Base-by-base conservation (phyloP, 2,797 vertebrate genomes). In the Labeo calbasu region DNA sequence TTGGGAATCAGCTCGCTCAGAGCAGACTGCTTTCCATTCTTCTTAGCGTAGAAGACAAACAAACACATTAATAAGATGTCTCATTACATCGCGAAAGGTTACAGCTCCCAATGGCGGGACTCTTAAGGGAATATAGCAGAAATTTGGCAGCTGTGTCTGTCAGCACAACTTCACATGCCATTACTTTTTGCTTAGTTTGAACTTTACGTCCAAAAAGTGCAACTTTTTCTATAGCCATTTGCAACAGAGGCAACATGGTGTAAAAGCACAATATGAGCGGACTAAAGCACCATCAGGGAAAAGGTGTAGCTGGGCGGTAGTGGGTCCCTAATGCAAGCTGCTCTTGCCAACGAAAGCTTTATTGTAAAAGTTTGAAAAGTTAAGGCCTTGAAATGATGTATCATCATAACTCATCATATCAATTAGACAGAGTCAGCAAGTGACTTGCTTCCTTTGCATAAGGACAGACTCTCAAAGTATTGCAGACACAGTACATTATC, bases 141-240 rank as follows among this genome's bases (percentile, higher is more conserved):
- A 93, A 90, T 91, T 76, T 82, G 91, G 91, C 94, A 93, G 93
- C 92, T 95, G 95, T 93, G 89, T 89, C 92, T 94, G 94, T 95
- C 94, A 95, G 94, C 94, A 94, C 90, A 94, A 92, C 94, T 94
- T 95, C 94, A 94, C 94, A 94, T 94, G 92, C 93, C 93, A 94
- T 95, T 95, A 94, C 93, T 93, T 94, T 94, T 93, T 95, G 94
- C 94, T 94, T 94, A 94, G 93, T 92, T 93, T 91, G 91, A 93
- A 92, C 92, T 94, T 94, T 93, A 92, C 92, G 90, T 89, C 91
- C 89, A 91, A 91, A 92, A 93, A 94, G 91, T 92, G 89, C 90
- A 93, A 93, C 92, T 93, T 85, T 88, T 84, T 84, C 88, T 89
- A 73, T 70, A 84, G 57, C 43, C 70, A 23, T 77, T 68, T 84